Percentiles rank a stretch among this genome's conserved stretches.
Conservation (phyloP, 2,113 vertebrate species). For the Anguilla japonica region DNA sequence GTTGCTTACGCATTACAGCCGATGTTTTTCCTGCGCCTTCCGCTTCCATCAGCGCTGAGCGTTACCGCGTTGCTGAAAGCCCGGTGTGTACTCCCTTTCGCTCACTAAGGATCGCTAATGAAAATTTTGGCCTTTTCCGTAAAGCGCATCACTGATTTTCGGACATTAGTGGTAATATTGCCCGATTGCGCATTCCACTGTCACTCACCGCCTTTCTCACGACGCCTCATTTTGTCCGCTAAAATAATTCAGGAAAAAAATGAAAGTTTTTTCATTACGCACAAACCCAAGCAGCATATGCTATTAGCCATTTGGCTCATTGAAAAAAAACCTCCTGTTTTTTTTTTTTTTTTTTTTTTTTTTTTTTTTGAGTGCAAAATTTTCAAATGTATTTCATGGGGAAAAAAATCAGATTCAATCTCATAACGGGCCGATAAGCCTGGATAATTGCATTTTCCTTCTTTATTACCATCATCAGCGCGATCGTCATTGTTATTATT, state of each 20-base stretch:
- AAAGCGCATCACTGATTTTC: neutral
- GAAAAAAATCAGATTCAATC: slow-evolving; percentile 26
- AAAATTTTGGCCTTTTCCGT: neutral
- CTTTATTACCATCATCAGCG: slow-evolving; percentile 39
- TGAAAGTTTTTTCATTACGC: neutral
- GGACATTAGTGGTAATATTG: neutral
- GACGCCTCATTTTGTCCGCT: neutral
- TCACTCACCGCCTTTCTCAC: neutral
- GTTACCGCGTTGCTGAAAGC: neutral
- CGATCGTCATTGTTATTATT: slow-evolving; percentile 32
- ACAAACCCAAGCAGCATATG: neutral
- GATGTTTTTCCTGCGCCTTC: neutral
- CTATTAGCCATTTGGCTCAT: neutral
- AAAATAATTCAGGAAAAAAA: too few relatives aligned
- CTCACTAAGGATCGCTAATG: neutral
- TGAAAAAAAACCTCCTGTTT: neutral
- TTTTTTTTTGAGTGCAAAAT: neutral
- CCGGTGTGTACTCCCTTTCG: neutral
- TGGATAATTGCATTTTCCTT: slow-evolving; percentile 40
- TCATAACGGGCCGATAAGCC: slow-evolving; percentile 15
- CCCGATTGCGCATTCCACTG: neutral
- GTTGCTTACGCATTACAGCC: neutral
- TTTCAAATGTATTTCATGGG: neutral
- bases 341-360: neutral
- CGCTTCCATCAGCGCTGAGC: neutral